A percentile compares a stretch with the other conserved stretches of the same genome.
phyloP scores from a whole-genome alignment of 2,797 vertebrate species.

The Esox masquinongy region DNA sequence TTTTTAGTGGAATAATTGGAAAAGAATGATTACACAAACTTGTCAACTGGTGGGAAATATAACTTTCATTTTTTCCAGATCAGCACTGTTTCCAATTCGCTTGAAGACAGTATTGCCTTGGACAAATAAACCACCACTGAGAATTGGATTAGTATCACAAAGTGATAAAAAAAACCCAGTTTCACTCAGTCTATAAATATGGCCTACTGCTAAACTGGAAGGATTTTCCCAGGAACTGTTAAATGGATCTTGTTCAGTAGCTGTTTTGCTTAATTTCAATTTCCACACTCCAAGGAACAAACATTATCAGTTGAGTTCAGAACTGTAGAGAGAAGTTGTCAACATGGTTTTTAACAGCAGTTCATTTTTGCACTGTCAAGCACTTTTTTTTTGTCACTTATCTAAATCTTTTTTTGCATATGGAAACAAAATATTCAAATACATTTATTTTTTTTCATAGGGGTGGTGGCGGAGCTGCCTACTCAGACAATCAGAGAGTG shows the following conservation, averaged over 20 bases:
- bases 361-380: too few species aligned
- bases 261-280: background rate
- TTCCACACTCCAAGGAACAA: background rate
- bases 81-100: background rate
- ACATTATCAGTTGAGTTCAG: background rate
- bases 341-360: background rate
- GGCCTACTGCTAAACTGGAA: background rate
- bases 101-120: constrained; percentile 1
- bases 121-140: constrained; percentile 1
- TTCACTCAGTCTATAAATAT: background rate
- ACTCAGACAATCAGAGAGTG: constrained; percentile 53
- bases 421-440: background rate
- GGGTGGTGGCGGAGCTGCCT: constrained; percentile 83
- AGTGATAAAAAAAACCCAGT: background rate
- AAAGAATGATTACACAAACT: constrained; percentile 15
- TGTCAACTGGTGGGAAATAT: background rate
- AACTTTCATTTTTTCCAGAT: background rate
- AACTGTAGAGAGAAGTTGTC: background rate
- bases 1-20: background rate
- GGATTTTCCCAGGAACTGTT: background rate
- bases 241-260: background rate
- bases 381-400: too few species aligned
- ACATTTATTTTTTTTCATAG: constrained; percentile 48
- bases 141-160: background rate
- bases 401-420: background rate